Evolutionary conservation across 2,888 invertebrate species (phyloP).

Genomic region (Polyommatus icarus): DNA sequence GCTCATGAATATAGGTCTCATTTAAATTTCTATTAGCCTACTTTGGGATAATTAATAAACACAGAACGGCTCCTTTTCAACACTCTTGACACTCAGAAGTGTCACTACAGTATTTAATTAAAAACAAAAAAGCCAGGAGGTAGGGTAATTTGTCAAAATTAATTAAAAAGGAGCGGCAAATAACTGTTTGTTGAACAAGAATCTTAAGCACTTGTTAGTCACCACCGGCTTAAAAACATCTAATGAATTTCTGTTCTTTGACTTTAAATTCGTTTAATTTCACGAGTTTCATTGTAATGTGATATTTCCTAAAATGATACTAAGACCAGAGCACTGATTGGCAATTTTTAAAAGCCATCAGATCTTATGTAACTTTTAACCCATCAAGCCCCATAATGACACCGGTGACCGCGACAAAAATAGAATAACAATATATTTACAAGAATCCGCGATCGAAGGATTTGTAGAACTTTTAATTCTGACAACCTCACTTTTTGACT

Average conservation of each 20-base stretch:
- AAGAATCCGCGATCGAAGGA: no score
- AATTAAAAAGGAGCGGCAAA: constrained; percentile 74
- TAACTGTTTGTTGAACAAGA: constrained; percentile 64
- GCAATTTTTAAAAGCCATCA: no score
- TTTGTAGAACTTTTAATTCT: no score
- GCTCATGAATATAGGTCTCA: constrained; percentile 39
- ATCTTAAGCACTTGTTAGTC: constrained; percentile 54
- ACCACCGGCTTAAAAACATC: constrained; percentile 49
- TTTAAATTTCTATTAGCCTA: constrained; percentile 40
- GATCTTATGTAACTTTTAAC: no score
- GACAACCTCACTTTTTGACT: no score
- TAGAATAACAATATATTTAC: no score
- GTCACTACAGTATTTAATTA: constrained; percentile 80
- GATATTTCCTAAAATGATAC: not conserved
- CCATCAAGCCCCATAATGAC: no score
- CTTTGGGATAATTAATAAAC: constrained; percentile 60
- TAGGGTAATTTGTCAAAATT: constrained; percentile 79
- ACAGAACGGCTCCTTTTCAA: constrained; percentile 56
- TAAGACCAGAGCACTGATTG: no score
- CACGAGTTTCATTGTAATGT: not conserved
- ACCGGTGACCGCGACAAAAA: no score
- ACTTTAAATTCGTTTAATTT: not conserved
- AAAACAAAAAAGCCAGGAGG: constrained; percentile 72
- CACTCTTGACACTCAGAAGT: constrained; percentile 56
- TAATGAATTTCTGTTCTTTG: constrained; percentile 34